Conservation (phyloP, 2,113 vertebrate species). For the Coptodon rendalli region DNA sequence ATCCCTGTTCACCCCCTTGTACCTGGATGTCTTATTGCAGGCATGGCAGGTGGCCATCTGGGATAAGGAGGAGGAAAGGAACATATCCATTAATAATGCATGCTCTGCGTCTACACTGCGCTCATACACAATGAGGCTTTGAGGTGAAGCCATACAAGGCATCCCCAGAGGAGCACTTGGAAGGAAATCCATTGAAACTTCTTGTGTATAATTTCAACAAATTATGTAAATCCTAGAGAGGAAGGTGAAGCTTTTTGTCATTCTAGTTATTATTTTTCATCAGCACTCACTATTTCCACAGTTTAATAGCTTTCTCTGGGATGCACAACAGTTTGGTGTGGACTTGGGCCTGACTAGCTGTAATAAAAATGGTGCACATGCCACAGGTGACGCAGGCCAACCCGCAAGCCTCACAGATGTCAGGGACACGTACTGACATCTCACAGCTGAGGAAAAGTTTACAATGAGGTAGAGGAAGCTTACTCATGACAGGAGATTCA, state of each 20-base stretch:
- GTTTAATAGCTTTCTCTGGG: background rate
- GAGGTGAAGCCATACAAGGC: background rate
- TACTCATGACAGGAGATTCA: background rate
- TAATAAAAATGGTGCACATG: background rate
- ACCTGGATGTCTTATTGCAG: constrained; percentile 78
- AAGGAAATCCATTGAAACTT: background rate
- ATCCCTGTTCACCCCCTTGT: constrained; percentile 76
- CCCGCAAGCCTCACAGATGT: background rate
- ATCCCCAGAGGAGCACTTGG: background rate
- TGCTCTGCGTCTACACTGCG: background rate
- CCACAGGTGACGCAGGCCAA: background rate
- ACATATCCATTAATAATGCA: constrained; percentile 18
- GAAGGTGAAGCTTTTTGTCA: background rate
- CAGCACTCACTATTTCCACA: background rate
- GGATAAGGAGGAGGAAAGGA: background rate
- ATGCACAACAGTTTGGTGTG: background rate
- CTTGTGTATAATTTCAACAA: background rate
- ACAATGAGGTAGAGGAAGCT: background rate
- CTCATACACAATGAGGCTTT: background rate
- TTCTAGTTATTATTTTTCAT: background rate
- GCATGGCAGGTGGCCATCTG: constrained; percentile 87
- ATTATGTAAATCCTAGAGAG: background rate
- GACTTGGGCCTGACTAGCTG: background rate
- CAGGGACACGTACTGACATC: background rate
- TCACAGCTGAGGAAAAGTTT: constrained; percentile 10